These are phyloP conservation scores for Camponotus pennsylvanicus DNA, from an alignment of 1,140 invertebrate species.

Conservation along the genomic window DNA sequence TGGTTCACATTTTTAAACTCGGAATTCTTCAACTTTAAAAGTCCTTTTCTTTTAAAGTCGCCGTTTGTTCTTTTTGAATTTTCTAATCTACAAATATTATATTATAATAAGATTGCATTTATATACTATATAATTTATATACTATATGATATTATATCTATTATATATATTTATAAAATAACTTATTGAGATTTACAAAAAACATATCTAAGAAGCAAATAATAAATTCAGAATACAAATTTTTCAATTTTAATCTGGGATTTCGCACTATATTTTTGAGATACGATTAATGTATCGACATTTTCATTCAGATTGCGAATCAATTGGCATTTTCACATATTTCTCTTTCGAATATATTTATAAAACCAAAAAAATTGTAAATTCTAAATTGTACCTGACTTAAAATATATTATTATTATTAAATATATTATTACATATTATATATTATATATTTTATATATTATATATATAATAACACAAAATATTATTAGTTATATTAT, in stretches of 20 bases:
- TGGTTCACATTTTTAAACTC: background rate
- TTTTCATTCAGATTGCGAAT: too few species aligned
- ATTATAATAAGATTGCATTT: conserved; percentile 17
- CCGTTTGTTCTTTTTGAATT: background rate
- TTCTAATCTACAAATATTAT: conserved; percentile 16
- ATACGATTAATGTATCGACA: too few species aligned
- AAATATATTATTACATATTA: too few species aligned
- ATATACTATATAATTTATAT: background rate
- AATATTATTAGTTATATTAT: too few species aligned
- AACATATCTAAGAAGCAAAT: background rate
- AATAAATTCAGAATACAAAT: conserved; percentile 3
- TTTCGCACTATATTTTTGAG: too few species aligned
- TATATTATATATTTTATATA: too few species aligned
- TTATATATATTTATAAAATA: background rate
- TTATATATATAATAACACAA: too few species aligned
- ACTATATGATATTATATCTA: background rate
- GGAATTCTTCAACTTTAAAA: conserved; percentile 6
- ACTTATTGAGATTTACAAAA: background rate
- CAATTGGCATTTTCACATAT: too few species aligned
- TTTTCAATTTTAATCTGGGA: background rate
- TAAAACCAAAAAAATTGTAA: too few species aligned
- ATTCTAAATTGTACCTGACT: too few species aligned
- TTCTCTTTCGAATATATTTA: too few species aligned
- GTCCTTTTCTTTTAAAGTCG: background rate
- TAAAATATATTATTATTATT: too few species aligned